Evolutionary conservation across 2,113 vertebrate species (phyloP).

Genomic region (Gasterosteus aculeatus): DNA sequence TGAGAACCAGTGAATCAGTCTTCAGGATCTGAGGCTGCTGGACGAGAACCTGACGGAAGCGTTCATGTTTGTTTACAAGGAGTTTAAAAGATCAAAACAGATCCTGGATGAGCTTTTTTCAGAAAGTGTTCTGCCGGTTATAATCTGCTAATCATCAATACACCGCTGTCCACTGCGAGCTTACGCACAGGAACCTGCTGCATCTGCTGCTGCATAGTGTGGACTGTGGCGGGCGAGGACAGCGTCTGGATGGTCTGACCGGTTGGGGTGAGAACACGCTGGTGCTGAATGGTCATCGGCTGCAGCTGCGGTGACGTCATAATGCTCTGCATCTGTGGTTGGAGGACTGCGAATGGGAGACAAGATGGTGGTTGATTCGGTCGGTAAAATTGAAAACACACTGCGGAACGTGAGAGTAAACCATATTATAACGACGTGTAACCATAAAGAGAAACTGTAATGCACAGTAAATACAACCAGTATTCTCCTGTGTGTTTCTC

Average conservation of each 20-base stretch:
- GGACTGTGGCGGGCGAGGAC: constrained; percentile 87
- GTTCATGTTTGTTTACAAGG: background rate
- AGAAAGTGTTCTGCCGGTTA: background rate
- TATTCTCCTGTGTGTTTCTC: background rate
- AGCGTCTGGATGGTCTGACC: constrained; percentile 94
- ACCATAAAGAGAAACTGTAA: background rate
- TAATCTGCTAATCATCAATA: background rate
- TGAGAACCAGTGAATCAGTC: constrained; percentile 94
- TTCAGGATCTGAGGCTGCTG: constrained; percentile 98
- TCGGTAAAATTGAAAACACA: background rate
- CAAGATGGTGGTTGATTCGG: background rate
- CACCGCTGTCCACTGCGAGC: background rate
- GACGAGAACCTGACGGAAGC: constrained; percentile 86
- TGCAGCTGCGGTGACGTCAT: constrained; percentile 92
- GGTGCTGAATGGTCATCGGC: constrained; percentile 94
- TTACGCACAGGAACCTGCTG: constrained; percentile 87
- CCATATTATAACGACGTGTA: background rate
- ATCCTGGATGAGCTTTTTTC: background rate
- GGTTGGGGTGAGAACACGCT: constrained; percentile 88
- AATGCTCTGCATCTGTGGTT: constrained; percentile 94
- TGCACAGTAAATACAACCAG: background rate
- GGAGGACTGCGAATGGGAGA: constrained; percentile 84
- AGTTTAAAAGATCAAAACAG: background rate
- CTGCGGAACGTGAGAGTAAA: background rate
- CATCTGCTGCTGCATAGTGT: constrained; percentile 90